Percentiles rank a stretch among this genome's conserved stretches.
phyloP scores from a whole-genome alignment of 2,888 invertebrate species.

The Cactoblastis cactorum region DNA sequence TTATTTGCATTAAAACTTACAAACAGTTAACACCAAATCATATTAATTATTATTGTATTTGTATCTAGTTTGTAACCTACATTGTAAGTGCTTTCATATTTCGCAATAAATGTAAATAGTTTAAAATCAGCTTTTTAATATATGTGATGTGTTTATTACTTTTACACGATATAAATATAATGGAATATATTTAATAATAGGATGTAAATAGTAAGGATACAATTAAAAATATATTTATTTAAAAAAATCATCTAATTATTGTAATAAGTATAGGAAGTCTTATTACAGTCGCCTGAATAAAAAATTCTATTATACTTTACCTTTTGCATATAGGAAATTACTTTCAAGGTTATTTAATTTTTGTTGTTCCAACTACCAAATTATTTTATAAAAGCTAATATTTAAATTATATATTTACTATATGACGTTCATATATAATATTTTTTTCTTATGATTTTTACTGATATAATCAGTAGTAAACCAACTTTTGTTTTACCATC shows the following conservation, averaged over 20 bases:
- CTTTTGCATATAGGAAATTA: too few relatives aligned
- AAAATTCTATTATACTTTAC: too few relatives aligned
- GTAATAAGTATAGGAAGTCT: too few relatives aligned
- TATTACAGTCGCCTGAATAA: too few relatives aligned
- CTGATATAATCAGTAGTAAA: too few relatives aligned
- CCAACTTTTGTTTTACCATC: too few relatives aligned
- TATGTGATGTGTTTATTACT: constrained; percentile 1
- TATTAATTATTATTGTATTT: constrained; percentile 4
- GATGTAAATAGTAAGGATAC: background rate
- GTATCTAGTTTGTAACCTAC: background rate
- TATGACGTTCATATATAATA: too few relatives aligned
- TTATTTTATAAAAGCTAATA: too few relatives aligned
- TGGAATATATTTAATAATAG: background rate
- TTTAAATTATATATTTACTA: too few relatives aligned
- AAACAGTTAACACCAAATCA: constrained; percentile 13
- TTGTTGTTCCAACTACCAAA: too few relatives aligned
- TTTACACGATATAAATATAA: background rate
- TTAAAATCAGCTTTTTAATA: background rate
- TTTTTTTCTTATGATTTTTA: too few relatives aligned
- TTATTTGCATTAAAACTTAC: constrained; percentile 9
- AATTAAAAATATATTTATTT: background rate
- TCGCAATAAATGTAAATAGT: background rate
- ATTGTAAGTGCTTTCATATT: background rate
- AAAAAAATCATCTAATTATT: background rate
- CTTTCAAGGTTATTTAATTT: too few relatives aligned